Evolutionary conservation across 2,888 invertebrate genomes (phyloP).

Genomic region (Acronicta aceris): DNA sequence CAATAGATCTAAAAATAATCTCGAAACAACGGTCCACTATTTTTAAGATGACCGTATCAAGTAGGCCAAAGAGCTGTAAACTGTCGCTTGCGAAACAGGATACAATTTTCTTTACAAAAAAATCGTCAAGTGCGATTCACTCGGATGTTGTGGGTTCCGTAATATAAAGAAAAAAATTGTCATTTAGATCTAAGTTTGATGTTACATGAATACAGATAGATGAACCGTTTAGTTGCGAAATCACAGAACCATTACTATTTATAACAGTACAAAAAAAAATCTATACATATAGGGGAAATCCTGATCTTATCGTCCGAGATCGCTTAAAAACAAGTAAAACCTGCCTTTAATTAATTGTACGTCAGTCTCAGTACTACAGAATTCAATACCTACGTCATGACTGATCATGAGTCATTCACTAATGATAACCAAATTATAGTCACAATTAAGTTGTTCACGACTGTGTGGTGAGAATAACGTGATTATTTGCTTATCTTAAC

Average conservation of each 20-base stretch:
- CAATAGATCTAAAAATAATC: slow-evolving; percentile 23
- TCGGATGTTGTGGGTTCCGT: too few species aligned
- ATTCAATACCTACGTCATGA: background rate
- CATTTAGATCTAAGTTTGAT: background rate
- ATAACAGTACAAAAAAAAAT: background rate
- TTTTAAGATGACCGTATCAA: slow-evolving; percentile 39
- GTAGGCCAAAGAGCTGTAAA: slow-evolving; percentile 44
- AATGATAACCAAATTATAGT: slow-evolving; percentile 25
- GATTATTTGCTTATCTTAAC: slow-evolving; percentile 8
- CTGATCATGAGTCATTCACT: slow-evolving; percentile 17
- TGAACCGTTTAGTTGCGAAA: background rate
- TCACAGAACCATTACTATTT: background rate
- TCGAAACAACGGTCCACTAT: slow-evolving; percentile 13
- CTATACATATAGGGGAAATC: slow-evolving; percentile 1
- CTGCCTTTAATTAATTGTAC: slow-evolving; percentile 4
- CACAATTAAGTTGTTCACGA: slow-evolving; percentile 14
- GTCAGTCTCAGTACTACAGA: background rate
- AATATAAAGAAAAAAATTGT: background rate
- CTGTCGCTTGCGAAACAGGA: slow-evolving; percentile 40
- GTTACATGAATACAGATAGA: background rate
- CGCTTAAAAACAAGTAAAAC: slow-evolving; percentile 7
- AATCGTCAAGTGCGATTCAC: background rate
- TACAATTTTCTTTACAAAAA: slow-evolving; percentile 12
- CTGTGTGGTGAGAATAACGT: slow-evolving; percentile 8
- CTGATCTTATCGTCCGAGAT: background rate